These are phyloP conservation scores for Stegophylla sp. DNA, from an alignment of 2,888 invertebrate genomes.

Conservation along the genomic window DNA sequence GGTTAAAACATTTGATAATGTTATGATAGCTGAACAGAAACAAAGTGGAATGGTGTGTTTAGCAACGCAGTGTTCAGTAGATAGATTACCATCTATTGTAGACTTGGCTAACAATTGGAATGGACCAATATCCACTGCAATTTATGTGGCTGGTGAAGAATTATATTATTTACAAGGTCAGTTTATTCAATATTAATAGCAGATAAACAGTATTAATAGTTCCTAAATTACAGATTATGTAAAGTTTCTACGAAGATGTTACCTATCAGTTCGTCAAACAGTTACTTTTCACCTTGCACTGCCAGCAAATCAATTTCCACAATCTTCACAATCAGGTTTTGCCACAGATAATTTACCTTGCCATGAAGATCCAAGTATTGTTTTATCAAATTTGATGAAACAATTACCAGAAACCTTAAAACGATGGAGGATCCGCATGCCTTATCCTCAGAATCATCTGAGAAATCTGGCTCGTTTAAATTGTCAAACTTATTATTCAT, in stretches of 20 bases:
- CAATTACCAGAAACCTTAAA: slow-evolving; percentile 43
- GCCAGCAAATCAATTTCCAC: slow-evolving; percentile 70
- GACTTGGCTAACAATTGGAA: slow-evolving; percentile 83
- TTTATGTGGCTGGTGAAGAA: slow-evolving; percentile 79
- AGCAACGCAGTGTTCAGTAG: slow-evolving; percentile 86
- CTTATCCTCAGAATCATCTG: slow-evolving; percentile 89
- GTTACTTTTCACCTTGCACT: slow-evolving; percentile 79
- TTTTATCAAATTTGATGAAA: slow-evolving; percentile 43
- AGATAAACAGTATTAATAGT: not conserved
- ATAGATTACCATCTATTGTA: slow-evolving; percentile 78
- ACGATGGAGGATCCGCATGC: slow-evolving; percentile 62
- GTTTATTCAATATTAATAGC: not conserved
- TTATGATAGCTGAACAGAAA: slow-evolving; percentile 39
- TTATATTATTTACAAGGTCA: slow-evolving; percentile 61
- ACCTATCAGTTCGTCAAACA: slow-evolving; percentile 74
- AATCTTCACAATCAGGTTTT: slow-evolving; percentile 61
- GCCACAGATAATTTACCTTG: slow-evolving; percentile 63
- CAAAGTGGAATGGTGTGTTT: slow-evolving; percentile 69
- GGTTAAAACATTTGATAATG: slow-evolving; percentile 68
- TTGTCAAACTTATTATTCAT: slow-evolving; percentile 80
- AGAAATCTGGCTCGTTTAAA: slow-evolving; percentile 85
- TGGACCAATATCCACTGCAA: slow-evolving; percentile 83
- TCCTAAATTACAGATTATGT: slow-evolving; percentile 68
- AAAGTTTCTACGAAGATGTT: slow-evolving; percentile 78
- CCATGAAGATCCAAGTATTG: slow-evolving; percentile 27